phyloP scores from a whole-genome alignment of 2,113 vertebrate genomes.

The Brachyhypopomus gauderio region DNA sequence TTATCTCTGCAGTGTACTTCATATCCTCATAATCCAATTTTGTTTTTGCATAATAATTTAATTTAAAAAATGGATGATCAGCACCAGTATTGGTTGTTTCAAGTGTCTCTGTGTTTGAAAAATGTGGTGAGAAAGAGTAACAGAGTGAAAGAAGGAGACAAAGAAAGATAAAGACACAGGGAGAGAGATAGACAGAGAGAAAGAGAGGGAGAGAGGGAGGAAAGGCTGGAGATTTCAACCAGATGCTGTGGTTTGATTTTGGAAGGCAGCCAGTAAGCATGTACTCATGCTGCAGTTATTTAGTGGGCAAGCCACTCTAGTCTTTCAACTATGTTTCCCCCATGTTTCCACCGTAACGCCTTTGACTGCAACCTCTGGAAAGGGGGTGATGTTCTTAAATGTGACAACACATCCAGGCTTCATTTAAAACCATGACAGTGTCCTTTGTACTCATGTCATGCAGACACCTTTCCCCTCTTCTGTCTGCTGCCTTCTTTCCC shows the following conservation, averaged over 20 bases:
- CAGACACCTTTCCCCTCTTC: not conserved
- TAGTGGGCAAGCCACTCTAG: conserved; percentile 62
- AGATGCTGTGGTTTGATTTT: conserved; percentile 72
- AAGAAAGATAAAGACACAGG: conserved; percentile 14
- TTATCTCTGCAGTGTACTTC: no score
- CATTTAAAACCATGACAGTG: not conserved
- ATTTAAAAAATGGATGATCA: not conserved
- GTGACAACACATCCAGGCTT: not conserved
- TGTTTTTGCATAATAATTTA: not conserved
- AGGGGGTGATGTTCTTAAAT: not conserved
- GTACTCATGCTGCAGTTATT: conserved; percentile 80
- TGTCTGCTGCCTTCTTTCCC: not conserved
- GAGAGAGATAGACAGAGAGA: conserved; percentile 13
- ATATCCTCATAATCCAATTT: not conserved
- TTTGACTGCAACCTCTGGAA: conserved; percentile 9
- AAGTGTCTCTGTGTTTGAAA: conserved; percentile 42
- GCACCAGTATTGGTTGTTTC: conserved; percentile 19
- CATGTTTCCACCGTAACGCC: conserved; percentile 27
- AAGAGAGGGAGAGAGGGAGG: conserved; percentile 35
- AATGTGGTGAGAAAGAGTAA: conserved; percentile 14
- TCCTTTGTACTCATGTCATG: not conserved
- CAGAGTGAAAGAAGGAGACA: conserved; percentile 26
- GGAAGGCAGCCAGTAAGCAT: conserved; percentile 74
- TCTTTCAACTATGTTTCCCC: conserved; percentile 34
- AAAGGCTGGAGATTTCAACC: conserved; percentile 68